Percentiles rank a stretch among this genome's conserved stretches.
Evolutionary conservation across 1,140 invertebrate species (phyloP).

Genomic region (Anoplolepis gracilipes): DNA sequence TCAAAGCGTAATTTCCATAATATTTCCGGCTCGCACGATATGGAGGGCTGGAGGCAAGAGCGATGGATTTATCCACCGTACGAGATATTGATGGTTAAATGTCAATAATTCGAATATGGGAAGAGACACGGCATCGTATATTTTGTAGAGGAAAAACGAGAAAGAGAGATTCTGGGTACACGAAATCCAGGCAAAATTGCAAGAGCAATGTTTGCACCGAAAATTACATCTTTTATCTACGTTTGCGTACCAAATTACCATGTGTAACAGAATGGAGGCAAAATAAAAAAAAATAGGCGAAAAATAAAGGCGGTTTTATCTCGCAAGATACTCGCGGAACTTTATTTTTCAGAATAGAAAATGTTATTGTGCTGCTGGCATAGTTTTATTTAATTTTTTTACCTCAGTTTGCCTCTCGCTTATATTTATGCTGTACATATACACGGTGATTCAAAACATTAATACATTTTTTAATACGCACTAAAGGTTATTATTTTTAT

Average conservation of each 20-base stretch:
- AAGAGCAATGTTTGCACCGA: constrained; percentile 35
- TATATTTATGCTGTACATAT: neutral
- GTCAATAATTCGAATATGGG: constrained; percentile 46
- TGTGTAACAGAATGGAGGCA: neutral
- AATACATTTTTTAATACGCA: neutral
- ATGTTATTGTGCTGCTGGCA: constrained; percentile 10
- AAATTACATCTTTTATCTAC: constrained; percentile 43
- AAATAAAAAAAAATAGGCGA: neutral
- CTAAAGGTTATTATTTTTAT: neutral
- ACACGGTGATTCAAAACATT: neutral
- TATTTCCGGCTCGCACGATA: constrained; percentile 57
- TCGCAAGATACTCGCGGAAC: neutral
- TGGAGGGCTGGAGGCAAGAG: neutral
- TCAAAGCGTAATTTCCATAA: constrained; percentile 71
- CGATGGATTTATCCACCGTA: constrained; percentile 21
- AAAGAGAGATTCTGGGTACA: neutral
- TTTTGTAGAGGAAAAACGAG: constrained; percentile 6
- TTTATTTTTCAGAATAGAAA: constrained; percentile 31
- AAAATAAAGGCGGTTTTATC: neutral
- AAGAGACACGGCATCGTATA: neutral
- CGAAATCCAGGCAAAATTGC: constrained; percentile 29
- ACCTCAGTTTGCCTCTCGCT: neutral
- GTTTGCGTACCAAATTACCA: constrained; percentile 34
- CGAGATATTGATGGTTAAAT: constrained; percentile 50
- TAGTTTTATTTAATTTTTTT: constrained; percentile 21